Conservation (phyloP, 92 coral and sea anemone species). For the Nematostella vectensis region DNA sequence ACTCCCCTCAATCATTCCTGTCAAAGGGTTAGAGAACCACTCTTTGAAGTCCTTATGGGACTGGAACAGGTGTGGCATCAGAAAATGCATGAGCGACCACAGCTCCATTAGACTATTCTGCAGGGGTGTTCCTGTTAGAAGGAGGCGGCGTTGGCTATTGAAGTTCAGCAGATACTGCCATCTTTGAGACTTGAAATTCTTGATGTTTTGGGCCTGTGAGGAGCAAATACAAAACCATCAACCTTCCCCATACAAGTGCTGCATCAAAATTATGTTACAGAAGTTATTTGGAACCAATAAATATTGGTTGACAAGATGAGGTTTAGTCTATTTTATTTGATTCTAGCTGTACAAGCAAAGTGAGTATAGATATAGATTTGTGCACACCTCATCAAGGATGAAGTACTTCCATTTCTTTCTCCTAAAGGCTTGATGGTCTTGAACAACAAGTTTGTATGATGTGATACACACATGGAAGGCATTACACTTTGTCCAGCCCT, state of each 20-base stretch:
- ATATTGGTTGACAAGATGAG: no score
- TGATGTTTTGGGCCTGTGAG: conserved; percentile 95
- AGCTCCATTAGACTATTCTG: conserved; percentile 99
- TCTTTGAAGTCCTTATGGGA: conserved; percentile 98
- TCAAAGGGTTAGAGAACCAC: conserved; percentile 96
- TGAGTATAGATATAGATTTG: no score
- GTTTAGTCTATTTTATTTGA: no score
- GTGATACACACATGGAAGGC: conserved; percentile 98
- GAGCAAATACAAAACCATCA: neutral
- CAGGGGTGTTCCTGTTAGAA: conserved; percentile 91
- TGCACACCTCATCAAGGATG: conserved; percentile 92
- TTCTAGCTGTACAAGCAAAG: no score
- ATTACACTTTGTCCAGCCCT: conserved; percentile 99
- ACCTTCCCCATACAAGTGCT: neutral
- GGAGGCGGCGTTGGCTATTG: conserved; percentile 89
- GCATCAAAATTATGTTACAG: neutral
- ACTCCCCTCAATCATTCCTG: conserved; percentile 99
- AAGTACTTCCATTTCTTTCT: conserved; percentile 98
- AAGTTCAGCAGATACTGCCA: conserved; percentile 98
- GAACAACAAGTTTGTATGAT: conserved; percentile 93
- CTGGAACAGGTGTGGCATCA: conserved; percentile 98
- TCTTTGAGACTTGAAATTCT: conserved; percentile 97
- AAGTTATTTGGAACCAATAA: no score
- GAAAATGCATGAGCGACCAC: conserved; percentile 98
- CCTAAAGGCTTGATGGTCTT: conserved; percentile 96